A percentile compares a stretch with the other conserved stretches of the same genome.
These are phyloP conservation scores for Haplotaxodon microlepis DNA, from an alignment of 2,113 vertebrate genomes.

Conservation along the genomic window DNA sequence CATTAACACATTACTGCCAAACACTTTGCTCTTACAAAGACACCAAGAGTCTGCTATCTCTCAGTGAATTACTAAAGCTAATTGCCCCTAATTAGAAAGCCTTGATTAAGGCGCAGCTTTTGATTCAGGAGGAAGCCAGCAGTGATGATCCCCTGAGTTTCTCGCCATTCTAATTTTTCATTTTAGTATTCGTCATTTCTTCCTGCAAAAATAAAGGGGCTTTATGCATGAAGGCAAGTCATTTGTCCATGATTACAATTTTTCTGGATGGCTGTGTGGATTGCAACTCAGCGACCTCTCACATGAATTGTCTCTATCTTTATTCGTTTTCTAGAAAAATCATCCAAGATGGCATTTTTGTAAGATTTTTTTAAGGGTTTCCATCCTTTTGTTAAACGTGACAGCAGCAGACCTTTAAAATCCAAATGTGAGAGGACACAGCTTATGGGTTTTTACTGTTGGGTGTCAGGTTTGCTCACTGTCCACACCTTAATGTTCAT, in stretches of 20 bases:
- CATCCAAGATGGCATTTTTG: neutral
- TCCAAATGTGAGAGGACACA: neutral
- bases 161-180: slow-evolving; percentile 43
- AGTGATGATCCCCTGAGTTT: slow-evolving; percentile 36
- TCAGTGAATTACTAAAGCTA: slow-evolving; percentile 66
- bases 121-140: slow-evolving; percentile 57
- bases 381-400: neutral
- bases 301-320: neutral
- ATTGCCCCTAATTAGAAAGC: slow-evolving; percentile 71
- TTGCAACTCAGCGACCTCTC: neutral
- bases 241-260: neutral
- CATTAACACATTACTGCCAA: neutral
- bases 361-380: neutral
- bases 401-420: neutral
- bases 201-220: slow-evolving; percentile 15
- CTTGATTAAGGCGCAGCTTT: slow-evolving; percentile 67
- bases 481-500: neutral
- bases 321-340: neutral
- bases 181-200: slow-evolving; percentile 45
- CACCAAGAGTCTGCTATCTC: slow-evolving; percentile 50
- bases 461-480: neutral
- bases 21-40: slow-evolving; percentile 1
- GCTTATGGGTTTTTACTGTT: neutral
- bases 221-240: slow-evolving; percentile 29
- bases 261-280: neutral